Evolutionary conservation across 2,888 invertebrate genomes (phyloP).

Genomic region (Lasioglossum oenotherae): DNA sequence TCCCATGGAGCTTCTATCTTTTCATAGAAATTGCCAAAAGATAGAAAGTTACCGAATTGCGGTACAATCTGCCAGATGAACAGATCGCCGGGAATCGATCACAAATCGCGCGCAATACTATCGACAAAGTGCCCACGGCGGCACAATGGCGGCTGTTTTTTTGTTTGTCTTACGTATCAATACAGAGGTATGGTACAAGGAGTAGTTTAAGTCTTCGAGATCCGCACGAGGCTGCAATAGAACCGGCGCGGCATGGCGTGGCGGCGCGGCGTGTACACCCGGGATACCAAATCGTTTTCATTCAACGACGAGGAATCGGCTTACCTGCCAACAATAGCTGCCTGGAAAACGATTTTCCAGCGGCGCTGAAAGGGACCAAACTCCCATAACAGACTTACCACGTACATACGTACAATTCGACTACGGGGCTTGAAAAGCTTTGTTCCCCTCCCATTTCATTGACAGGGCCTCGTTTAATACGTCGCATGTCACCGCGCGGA

Average conservation of each 20-base stretch:
- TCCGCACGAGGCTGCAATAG: slow-evolving; percentile 51
- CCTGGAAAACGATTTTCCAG: slow-evolving; percentile 68
- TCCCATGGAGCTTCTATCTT: too few relatives aligned
- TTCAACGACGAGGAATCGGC: slow-evolving; percentile 73
- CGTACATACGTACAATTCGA: slow-evolving; percentile 69
- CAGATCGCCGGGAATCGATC: background rate
- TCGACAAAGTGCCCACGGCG: background rate
- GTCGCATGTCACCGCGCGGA: background rate
- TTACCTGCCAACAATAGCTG: slow-evolving; percentile 68
- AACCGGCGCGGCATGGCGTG: slow-evolving; percentile 8
- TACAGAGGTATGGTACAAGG: slow-evolving; percentile 54
- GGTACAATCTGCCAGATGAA: background rate
- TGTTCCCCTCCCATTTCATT: slow-evolving; percentile 11
- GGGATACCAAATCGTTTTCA: slow-evolving; percentile 72
- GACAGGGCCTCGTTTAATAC: background rate
- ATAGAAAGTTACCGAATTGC: background rate
- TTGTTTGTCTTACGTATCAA: slow-evolving; percentile 40
- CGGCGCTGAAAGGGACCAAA: slow-evolving; percentile 63
- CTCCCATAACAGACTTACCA: slow-evolving; percentile 70
- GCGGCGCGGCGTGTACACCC: slow-evolving; percentile 55
- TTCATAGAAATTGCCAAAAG: too few relatives aligned
- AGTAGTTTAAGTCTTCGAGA: slow-evolving; percentile 60
- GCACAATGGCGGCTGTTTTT: slow-evolving; percentile 46
- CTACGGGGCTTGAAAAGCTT: slow-evolving; percentile 66
- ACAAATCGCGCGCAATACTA: background rate